phyloP scores from a whole-genome alignment of 2,113 vertebrate species.

The Pterophyllum scalare region DNA sequence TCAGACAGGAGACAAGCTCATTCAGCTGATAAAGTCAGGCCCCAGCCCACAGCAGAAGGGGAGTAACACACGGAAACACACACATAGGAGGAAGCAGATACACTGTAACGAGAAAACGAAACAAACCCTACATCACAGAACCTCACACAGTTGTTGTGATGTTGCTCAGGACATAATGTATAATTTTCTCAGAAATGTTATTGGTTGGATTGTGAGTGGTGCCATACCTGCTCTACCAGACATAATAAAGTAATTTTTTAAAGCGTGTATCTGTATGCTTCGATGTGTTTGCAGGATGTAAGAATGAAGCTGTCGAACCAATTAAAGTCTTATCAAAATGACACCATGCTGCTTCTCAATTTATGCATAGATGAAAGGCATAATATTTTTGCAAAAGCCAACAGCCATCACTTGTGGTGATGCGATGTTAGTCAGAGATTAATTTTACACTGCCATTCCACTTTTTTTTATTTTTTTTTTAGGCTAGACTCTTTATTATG shows the following conservation, averaged over 20 bases:
- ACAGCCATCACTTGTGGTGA: constrained; percentile 4
- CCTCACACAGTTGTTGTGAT: neutral
- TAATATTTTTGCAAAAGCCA: neutral
- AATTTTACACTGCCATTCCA: neutral
- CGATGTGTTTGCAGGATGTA: neutral
- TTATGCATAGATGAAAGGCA: neutral
- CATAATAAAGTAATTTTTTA: neutral
- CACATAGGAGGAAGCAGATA: neutral
- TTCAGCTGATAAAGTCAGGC: constrained; percentile 54
- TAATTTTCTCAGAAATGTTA: neutral
- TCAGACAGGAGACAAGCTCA: constrained; percentile 54
- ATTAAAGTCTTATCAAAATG: neutral
- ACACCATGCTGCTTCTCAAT: neutral
- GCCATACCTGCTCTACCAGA: neutral
- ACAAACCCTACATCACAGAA: neutral
- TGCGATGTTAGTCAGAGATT: neutral
- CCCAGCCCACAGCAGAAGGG: neutral
- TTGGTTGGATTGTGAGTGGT: neutral
- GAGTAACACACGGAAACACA: neutral
- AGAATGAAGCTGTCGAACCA: neutral
- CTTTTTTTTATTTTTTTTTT: constrained; percentile 14
- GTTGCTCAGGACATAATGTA: neutral
- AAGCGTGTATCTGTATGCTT: neutral
- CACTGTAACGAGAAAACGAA: neutral
- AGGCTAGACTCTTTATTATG: neutral